phyloP scores from a whole-genome alignment of 1,140 invertebrate species.

The Ips nitidus region DNA sequence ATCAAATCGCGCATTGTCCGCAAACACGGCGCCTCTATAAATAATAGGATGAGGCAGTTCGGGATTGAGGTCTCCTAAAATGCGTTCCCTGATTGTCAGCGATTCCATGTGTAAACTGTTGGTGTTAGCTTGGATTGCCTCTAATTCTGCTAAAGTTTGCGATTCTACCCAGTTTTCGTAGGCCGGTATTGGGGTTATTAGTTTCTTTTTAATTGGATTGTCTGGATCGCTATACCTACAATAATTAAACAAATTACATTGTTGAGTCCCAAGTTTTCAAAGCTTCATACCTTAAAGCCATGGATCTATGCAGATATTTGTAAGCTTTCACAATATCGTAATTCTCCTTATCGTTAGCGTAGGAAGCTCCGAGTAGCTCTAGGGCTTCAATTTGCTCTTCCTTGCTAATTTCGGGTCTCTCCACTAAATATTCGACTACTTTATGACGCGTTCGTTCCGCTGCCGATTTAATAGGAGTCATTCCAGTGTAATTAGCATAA shows the following conservation, averaged over 20 bases:
- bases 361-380: slow-evolving; percentile 89
- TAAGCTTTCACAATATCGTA: slow-evolving; percentile 78
- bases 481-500: slow-evolving; percentile 70
- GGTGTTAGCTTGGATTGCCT: slow-evolving; percentile 72
- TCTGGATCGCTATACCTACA: slow-evolving; percentile 60
- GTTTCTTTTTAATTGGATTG: slow-evolving; percentile 66
- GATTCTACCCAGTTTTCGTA: slow-evolving; percentile 87
- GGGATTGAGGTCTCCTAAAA: slow-evolving; percentile 77
- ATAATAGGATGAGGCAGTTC: slow-evolving; percentile 89
- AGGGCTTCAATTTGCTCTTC: slow-evolving; percentile 82
- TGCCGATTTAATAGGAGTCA: slow-evolving; percentile 87
- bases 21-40: slow-evolving; percentile 90
- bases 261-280: background rate
- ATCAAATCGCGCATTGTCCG: slow-evolving; percentile 85
- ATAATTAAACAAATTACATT: background rate
- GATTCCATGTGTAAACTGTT: slow-evolving; percentile 93
- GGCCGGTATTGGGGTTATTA: slow-evolving; percentile 71
- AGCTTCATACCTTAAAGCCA: slow-evolving; percentile 59
- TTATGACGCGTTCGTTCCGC: slow-evolving; percentile 81
- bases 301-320: slow-evolving; percentile 70
- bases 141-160: slow-evolving; percentile 74
- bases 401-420: slow-evolving; percentile 63
- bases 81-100: slow-evolving; percentile 83
- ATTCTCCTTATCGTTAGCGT: slow-evolving; percentile 89
- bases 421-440: slow-evolving; percentile 81